Percentiles rank a stretch among this genome's conserved stretches.
phyloP scores from a whole-genome alignment of 2,888 invertebrate genomes.

The Chloromyia formosa region DNA sequence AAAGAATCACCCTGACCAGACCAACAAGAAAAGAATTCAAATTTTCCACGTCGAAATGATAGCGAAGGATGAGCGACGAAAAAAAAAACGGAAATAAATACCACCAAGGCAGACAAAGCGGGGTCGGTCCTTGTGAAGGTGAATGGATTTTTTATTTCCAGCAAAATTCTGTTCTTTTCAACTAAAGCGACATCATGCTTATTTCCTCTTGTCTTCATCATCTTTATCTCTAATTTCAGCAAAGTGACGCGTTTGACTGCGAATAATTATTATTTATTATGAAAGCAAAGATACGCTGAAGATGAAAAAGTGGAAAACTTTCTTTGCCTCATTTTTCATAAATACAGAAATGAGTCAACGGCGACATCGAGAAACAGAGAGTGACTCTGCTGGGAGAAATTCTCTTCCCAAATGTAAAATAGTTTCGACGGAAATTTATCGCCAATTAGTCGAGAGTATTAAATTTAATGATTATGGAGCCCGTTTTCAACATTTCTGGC shows the following conservation, averaged over 20 bases:
- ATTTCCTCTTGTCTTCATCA: constrained; percentile 10
- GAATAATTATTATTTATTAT: constrained; percentile 42
- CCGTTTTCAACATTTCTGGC: constrained; percentile 6
- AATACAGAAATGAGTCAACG: background rate
- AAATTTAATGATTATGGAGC: constrained; percentile 37
- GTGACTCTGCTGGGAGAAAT: constrained; percentile 7
- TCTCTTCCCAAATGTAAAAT: constrained; percentile 22
- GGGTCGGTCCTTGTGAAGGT: background rate
- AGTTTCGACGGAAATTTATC: constrained; percentile 42
- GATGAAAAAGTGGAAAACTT: constrained; percentile 34
- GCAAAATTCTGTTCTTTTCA: constrained; percentile 3
- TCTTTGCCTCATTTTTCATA: constrained; percentile 16
- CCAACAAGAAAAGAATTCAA: background rate
- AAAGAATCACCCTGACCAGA: too few species aligned
- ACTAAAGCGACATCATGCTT: background rate
- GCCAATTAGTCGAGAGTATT: constrained; percentile 37
- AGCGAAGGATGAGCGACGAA: background rate
- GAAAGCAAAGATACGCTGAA: constrained; percentile 9
- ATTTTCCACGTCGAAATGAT: constrained; percentile 3
- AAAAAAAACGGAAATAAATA: background rate
- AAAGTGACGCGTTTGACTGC: constrained; percentile 43
- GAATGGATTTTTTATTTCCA: background rate
- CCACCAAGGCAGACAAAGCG: background rate
- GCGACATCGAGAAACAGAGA: background rate
- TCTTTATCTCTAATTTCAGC: constrained; percentile 30